Base-by-base conservation (phyloP, 2,797 vertebrate genomes). In the Peromyscus nudipes region DNA sequence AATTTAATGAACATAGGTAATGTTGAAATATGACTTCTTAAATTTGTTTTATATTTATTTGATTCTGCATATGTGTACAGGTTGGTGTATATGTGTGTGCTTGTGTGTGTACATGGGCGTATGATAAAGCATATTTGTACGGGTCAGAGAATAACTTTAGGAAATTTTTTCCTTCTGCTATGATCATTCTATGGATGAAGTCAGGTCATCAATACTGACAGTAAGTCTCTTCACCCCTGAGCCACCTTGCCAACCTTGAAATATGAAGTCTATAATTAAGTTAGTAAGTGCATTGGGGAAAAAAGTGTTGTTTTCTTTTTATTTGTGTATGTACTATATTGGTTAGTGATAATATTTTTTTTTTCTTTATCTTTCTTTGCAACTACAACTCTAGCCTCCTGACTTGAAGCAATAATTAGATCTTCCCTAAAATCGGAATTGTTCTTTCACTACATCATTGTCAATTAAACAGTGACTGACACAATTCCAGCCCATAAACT, bases 391-490 rank as follows among this genome's bases (percentile, higher is more conserved):
- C 9, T 76, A 55, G 14, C 4, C 4, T 91, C 43, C 27, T 94
- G 25, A 89, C 8, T 84, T 4, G 46, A 96, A 87, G 79, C 23
- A 67, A 90, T 91, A 93, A 65, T 55, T 31, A 95, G 60, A 60
- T 46, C 69, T 94, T 95, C 17, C 57, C 57, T 92, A 43, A 84
- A 31, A 64, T 83, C 19, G 64, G 4, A 71, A 29, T 86, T 90
- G 21, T 86, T 83, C 6, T 5, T 85, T 95, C 23, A 71, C 57
- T 92, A 43, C 76, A 91, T 16, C 62, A 43, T 95, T 91, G 85
- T 95, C 77, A 62, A 49, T 75, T 94, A 97, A 91, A 95, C 46
- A 95, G 90, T 76, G 49, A 40, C 83, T 95, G 79, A 91, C 82
- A 34, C 49, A 64, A 60, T 37, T 60, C 92, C 14, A 71, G 65